phyloP scores from a whole-genome alignment of 2,888 invertebrate species.

The Hirtodrosophila alboralis region DNA sequence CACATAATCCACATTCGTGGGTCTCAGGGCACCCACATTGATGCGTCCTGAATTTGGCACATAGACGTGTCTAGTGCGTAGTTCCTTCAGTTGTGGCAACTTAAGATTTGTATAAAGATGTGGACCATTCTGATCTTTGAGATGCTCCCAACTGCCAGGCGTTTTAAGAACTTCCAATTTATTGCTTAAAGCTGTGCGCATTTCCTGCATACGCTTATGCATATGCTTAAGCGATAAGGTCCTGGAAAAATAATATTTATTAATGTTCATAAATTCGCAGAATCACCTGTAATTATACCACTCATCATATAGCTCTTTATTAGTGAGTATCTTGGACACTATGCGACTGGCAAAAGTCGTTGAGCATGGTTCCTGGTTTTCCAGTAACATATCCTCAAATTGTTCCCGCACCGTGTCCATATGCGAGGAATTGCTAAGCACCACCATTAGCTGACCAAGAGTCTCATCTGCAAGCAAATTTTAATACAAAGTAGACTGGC shows the following conservation, averaged over 20 bases:
- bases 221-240: slow-evolving; percentile 23
- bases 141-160: slow-evolving; percentile 43
- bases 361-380: slow-evolving; percentile 7
- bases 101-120: slow-evolving; percentile 29
- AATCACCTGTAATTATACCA: slow-evolving; percentile 29
- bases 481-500: not conserved
- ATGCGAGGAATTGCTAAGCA: slow-evolving; percentile 27
- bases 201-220: slow-evolving; percentile 20
- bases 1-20: slow-evolving; percentile 34
- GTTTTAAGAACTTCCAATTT: slow-evolving; percentile 33
- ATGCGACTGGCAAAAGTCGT: slow-evolving; percentile 38
- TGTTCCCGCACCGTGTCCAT: slow-evolving; percentile 29
- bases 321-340: slow-evolving; percentile 42
- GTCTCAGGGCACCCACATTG: slow-evolving; percentile 35
- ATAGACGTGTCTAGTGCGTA: slow-evolving; percentile 43
- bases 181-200: slow-evolving; percentile 28
- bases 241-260: too few relatives aligned
- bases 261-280: not conserved
- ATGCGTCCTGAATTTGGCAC: slow-evolving; percentile 45
- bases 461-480: slow-evolving; percentile 41
- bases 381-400: slow-evolving; percentile 31
- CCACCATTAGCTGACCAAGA: slow-evolving; percentile 45
- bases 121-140: slow-evolving; percentile 37
- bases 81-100: slow-evolving; percentile 24
- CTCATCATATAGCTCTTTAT: slow-evolving; percentile 20